Percentiles rank a stretch among this genome's conserved stretches.
Conservation (phyloP, 1,140 invertebrate genomes). For the Philaenus spumarius region DNA sequence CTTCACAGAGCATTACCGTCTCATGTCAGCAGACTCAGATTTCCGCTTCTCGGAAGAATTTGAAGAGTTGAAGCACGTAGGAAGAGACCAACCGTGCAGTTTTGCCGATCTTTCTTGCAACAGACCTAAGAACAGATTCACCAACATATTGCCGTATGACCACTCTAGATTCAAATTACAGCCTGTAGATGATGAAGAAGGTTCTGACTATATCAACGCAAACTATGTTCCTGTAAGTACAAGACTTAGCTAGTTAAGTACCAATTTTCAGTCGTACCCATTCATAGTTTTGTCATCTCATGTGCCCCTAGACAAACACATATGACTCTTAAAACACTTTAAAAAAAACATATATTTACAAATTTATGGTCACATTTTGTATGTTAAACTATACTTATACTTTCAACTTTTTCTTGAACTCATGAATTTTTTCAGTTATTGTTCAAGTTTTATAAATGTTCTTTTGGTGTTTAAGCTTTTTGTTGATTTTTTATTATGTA, state of each 20-base stretch:
- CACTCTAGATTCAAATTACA: slow-evolving; percentile 92
- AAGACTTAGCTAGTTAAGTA: neutral
- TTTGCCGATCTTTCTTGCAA: slow-evolving; percentile 94
- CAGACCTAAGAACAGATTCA: slow-evolving; percentile 96
- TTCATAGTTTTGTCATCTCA: too few species aligned
- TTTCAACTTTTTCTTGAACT: too few species aligned
- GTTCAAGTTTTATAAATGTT: too few species aligned
- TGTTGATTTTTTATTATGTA: too few species aligned
- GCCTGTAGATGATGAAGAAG: slow-evolving; percentile 94
- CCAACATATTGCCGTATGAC: slow-evolving; percentile 97
- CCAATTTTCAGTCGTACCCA: too few species aligned
- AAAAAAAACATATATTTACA: too few species aligned
- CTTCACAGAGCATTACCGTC: slow-evolving; percentile 87
- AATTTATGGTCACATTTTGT: too few species aligned
- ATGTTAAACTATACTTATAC: too few species aligned
- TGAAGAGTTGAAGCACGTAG: slow-evolving; percentile 93
- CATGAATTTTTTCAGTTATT: too few species aligned
- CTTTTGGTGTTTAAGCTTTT: too few species aligned
- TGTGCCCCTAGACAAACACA: too few species aligned
- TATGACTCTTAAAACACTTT: too few species aligned
- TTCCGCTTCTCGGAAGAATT: slow-evolving; percentile 98
- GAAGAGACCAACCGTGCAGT: slow-evolving; percentile 78
- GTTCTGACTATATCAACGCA: slow-evolving; percentile 94
- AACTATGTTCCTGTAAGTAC: slow-evolving; percentile 84
- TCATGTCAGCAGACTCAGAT: slow-evolving; percentile 97